phyloP scores from a whole-genome alignment of 2,888 invertebrate species.

The Tachystola acroxantha region DNA sequence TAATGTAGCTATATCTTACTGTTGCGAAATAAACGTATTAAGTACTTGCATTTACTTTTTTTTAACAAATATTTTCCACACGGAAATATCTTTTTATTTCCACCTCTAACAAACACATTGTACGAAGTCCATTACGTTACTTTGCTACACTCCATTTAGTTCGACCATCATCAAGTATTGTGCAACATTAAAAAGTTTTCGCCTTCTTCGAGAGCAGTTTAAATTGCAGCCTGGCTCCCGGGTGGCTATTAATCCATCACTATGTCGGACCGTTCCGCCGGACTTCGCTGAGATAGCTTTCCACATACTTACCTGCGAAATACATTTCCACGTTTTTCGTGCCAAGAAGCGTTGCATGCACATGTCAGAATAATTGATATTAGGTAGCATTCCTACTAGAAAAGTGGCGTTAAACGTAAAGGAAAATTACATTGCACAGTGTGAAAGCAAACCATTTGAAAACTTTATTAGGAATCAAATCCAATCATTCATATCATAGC shows the following conservation, averaged over 20 bases:
- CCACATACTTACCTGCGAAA: constrained; percentile 8
- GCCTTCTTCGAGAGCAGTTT: constrained; percentile 30
- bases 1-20: no score
- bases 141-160: background rate
- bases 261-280: constrained; percentile 33
- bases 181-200: constrained; percentile 32
- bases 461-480: no score
- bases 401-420: no score
- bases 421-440: no score
- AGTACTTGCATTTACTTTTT: no score
- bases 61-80: no score
- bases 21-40: no score
- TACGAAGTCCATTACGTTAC: background rate
- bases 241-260: constrained; percentile 55
- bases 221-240: constrained; percentile 35
- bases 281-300: constrained; percentile 13
- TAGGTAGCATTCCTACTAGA: no score
- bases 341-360: constrained; percentile 3
- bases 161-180: background rate
- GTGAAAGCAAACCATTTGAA: no score
- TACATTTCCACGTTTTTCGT: constrained; percentile 3
- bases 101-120: no score
- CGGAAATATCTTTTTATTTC: no score
- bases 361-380: background rate
- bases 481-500: no score